phyloP scores from a whole-genome alignment of 2,888 invertebrate genomes.

The Molorchus minor region DNA sequence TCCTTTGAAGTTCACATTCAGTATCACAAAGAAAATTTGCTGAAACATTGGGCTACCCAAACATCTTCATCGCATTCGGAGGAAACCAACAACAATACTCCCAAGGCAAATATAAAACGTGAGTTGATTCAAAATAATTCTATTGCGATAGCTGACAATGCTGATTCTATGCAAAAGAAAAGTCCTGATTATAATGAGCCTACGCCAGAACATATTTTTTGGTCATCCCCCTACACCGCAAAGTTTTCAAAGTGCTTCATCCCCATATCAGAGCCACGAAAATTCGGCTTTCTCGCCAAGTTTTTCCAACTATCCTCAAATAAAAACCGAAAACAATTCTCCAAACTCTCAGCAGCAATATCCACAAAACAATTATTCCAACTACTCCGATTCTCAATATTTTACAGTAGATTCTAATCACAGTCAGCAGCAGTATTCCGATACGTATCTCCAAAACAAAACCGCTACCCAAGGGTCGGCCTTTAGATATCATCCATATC shows the following conservation, averaged over 20 bases:
- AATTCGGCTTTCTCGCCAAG: slow-evolving; percentile 68
- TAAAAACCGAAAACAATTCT: slow-evolving; percentile 64
- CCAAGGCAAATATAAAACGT: slow-evolving; percentile 64
- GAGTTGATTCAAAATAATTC: slow-evolving; percentile 65
- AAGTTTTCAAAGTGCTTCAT: slow-evolving; percentile 74
- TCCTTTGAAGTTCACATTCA: slow-evolving; percentile 82
- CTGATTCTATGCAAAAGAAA: slow-evolving; percentile 73
- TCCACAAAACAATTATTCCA: slow-evolving; percentile 46
- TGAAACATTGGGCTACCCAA: slow-evolving; percentile 77
- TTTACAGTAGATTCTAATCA: slow-evolving; percentile 56
- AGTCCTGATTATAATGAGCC: slow-evolving; percentile 68
- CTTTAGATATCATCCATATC: slow-evolving; percentile 62
- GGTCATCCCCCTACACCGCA: slow-evolving; percentile 73
- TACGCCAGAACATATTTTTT: slow-evolving; percentile 69
- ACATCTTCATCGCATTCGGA: slow-evolving; percentile 59
- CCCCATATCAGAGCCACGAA: slow-evolving; percentile 70
- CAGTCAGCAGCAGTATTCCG: slow-evolving; percentile 56
- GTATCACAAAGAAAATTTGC: slow-evolving; percentile 78
- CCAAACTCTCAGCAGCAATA: slow-evolving; percentile 53
- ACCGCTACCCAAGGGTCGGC: slow-evolving; percentile 47
- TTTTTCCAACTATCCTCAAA: slow-evolving; percentile 55
- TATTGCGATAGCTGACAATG: slow-evolving; percentile 79
- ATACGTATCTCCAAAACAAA: slow-evolving; percentile 57
- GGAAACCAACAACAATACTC: slow-evolving; percentile 74
- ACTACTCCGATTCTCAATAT: slow-evolving; percentile 51